Base-by-base conservation (phyloP, 2,888 invertebrate genomes). In the Nomada hirtipes region DNA sequence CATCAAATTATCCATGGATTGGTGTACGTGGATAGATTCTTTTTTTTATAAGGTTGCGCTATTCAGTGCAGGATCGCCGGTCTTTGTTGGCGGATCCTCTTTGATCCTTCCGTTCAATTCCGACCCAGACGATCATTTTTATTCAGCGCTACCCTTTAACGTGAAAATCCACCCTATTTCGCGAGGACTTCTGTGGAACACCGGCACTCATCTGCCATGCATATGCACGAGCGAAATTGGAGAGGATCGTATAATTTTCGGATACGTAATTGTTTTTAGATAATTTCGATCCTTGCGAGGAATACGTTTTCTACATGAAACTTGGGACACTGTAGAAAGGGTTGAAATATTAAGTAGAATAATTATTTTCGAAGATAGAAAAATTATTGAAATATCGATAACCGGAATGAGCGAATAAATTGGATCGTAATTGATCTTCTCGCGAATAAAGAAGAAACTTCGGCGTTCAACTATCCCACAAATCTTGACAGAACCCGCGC, bases 71-170 rank as follows among this genome's bases (percentile, higher is more conserved):
- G 23, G 23, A 36, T 44, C 53, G 4, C 47, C 42, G 44, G 36
- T 44, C 72, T 63, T 59, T 73, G 59, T 73, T 44, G 59, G 15
- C 18, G 44, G 59, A 59, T 78, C 52, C 78, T 15, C 73, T 81
- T 78, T 78, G 78, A 81, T 73, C 63, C 59, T n/a, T 20, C 53
- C 65, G 13, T 77, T 61, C 79, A 59, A 67, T 72, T 77, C 72
- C 42, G 50, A 11, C 44, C 23, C 47, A 36, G 63, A 59, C 77
- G 42, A 64, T 61, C 77, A 52, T 68, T 77, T 77, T 80, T 79
- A 76, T 76, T 77, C 65, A 77, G 20, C 67, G 55, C 13, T 47
- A 18, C 29, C 60, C 67, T 55, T 57, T 52, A n/a, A 20, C 4
- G 55, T 50, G 76, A 53, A 76, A 76, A 55, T 57, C 44, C 61